Evolutionary conservation across 2,888 invertebrate genomes (phyloP), one percentile per base, ranked within the genome.

Genomic region (Ceramica pisi): DNA sequence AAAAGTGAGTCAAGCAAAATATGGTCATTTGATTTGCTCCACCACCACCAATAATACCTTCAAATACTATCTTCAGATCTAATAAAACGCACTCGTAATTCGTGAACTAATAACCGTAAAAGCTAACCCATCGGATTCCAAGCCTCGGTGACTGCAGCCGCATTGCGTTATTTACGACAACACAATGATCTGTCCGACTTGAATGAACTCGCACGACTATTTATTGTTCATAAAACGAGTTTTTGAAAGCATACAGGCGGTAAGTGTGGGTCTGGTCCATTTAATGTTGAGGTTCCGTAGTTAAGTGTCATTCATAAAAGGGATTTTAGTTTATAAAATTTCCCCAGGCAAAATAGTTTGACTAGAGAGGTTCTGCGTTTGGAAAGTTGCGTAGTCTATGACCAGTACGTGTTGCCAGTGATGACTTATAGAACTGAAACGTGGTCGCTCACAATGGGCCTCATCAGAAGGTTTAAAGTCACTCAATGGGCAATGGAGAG

Each of bases 201-300:
- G 77, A 76, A 81, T 78, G 72, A 72, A 68, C 50, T 70, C 48
- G 19, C 69, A 48, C 51, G 61, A 62, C 67, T 72, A 81, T 84
- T 86, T 84, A 85, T 84, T 67, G 75, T 73, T 77, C 81, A 78
- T 85, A 81, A 86, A 85, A 77, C 41, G 51, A 48, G 71, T 75
- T 79, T 71, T 67, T 79, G 71, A 64, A 77, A 75, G n/a, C 23
- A 48, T 61, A 3, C n/a, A 41, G 63, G 48, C 26, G 6, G 57
- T 0, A 60, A 67, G 56, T 61, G 55, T 9, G 64, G 7, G 23
- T 0, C 1, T 59, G 8, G 19, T 46, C 2, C 7, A 14, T 56
- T 57, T 38, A 0, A 16, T 41, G 9, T 16, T 10, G n/a, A 7
- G 73, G 84, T 85, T 85, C 84, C 56, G 84, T 65, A 81, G 12